Evolutionary conservation across 1,140 invertebrate species (phyloP).

Genomic region (Heliconius melpomene): DNA sequence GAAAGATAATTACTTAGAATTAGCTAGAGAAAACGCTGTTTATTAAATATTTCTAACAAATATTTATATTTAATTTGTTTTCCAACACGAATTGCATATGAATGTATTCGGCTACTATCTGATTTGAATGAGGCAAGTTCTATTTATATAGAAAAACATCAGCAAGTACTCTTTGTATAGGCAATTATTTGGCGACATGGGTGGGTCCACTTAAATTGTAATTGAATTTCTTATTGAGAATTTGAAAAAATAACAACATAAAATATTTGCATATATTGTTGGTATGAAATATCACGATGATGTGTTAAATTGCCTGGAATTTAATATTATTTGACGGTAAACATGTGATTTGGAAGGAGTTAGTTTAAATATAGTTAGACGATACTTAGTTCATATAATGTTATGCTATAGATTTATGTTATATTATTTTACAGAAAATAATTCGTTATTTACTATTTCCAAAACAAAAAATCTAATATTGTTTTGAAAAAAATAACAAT

Average conservation of each 20-base stretch:
- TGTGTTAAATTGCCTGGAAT: slow-evolving; percentile 70
- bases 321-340: slow-evolving; percentile 65
- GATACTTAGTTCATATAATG: background rate
- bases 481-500: slow-evolving; percentile 8
- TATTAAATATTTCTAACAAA: too few species aligned
- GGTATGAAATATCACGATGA: slow-evolving; percentile 64
- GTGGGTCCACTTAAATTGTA: background rate
- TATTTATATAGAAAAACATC: too few species aligned
- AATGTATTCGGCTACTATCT: too few species aligned
- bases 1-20: too few species aligned
- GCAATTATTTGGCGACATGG: background rate
- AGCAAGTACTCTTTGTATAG: background rate
- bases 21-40: too few species aligned
- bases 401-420: background rate
- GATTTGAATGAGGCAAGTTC: too few species aligned
- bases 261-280: slow-evolving; percentile 60
- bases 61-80: too few species aligned
- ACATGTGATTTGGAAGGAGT: slow-evolving; percentile 51
- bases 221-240: background rate
- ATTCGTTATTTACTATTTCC: background rate
- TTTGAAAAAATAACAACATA: slow-evolving; percentile 51
- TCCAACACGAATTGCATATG: too few species aligned
- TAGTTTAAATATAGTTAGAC: slow-evolving; percentile 36
- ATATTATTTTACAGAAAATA: background rate
- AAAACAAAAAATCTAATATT: background rate